Evolutionary conservation across 2,888 invertebrate genomes (phyloP), one percentile per base, ranked within the genome.

Genomic region (Thymelicus acteon): DNA sequence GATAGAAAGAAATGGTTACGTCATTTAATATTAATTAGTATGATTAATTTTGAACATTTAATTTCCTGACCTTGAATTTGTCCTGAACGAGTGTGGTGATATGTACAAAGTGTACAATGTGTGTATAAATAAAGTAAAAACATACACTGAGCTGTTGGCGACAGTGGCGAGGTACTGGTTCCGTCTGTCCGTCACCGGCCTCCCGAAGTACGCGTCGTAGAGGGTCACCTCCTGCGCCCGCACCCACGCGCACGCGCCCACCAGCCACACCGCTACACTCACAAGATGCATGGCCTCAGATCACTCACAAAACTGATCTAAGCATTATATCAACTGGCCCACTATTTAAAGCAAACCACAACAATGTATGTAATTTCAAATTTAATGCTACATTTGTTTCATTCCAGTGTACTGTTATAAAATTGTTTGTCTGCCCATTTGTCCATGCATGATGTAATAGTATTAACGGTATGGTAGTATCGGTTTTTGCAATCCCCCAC

Each of bases 201-300:
- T 60, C 19, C 67, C 67, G 60, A 67, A 67, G 39, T 40, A 67
- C 1, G 67, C 67, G 49, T 67, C 67, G 49, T 67, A 67, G 7
- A 19, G 8, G 12, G 24, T 3, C 19, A 49, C 19, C 37, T 67
- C 49, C 60, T 60, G 67, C 24, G 67, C 67, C 0, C 13, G 7
- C 48, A 40, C 58, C 37, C 67, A 19, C 54, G 0, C 24, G 2
- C 54, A 54, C 24, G 54, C 5, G 24, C 12, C 54, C 54, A 54
- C 24, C 54, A 54, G 54, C 54, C 54, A 54, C 37, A 24, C 47
- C 37, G 31, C 44, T 7, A n/a, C 40, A 57, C 54, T 39, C 19
- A 13, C 24, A 15, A 19, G 24, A 24, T 54, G 12, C 54, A 54
- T 54, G 54, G 10, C 12, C 24, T 7, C 15, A 49, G 49, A n/a